Evolutionary conservation across 2,797 vertebrate genomes (phyloP), one percentile per base, ranked within the genome.

Genomic region (Ctenopoma kingsleyae): DNA sequence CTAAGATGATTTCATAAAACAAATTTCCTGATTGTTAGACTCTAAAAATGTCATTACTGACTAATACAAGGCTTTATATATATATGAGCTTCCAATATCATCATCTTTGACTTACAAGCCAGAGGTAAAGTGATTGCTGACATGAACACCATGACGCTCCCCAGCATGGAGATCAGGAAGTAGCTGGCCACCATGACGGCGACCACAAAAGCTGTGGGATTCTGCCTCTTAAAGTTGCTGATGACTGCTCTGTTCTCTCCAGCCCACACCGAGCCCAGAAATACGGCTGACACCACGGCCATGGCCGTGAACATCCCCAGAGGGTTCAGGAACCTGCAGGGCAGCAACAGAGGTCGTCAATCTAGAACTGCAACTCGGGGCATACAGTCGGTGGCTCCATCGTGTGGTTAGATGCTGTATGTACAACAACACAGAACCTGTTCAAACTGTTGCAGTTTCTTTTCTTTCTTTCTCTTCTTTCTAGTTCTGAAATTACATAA

Each of bases 111-210:
- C 98, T 96, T 92, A 99, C 97, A 71, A 50, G 96, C 78, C 62
- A 98, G 88, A 64, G 98, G 97, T 72, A 99, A 93, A 0, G 96
- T 96, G 93, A 99, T 95, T 43, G 97, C 97, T 1, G 96, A 92
- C 86, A 97, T 91, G 75, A 99, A 97, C 59, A 98, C 96, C 95
- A 97, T 95, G 76, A 98, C 96, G 0, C 96, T 97, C 5, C 97
- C 97, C 20, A 98, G 93, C 67, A 98, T 87, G n/a, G 95, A 97
- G 54, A 98, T 95, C 73, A 98, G 51, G 54, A 98, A 74, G 91
- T 96, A 98, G 91, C 97, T 98, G 63, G 93, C 92, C 20, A 95
- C 55, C 94, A 98, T 94, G 80, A 98, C 90, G 17, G 81, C 89
- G 49, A 96, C 47, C 6, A 98, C 87, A 20, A 98, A 99, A 0